Evolutionary conservation across 30 jellyfish, hydroid and myxozoan species (phyloP), one percentile per base, ranked within the genome.

Genomic region (Calvadosia cruxmelitensis): DNA sequence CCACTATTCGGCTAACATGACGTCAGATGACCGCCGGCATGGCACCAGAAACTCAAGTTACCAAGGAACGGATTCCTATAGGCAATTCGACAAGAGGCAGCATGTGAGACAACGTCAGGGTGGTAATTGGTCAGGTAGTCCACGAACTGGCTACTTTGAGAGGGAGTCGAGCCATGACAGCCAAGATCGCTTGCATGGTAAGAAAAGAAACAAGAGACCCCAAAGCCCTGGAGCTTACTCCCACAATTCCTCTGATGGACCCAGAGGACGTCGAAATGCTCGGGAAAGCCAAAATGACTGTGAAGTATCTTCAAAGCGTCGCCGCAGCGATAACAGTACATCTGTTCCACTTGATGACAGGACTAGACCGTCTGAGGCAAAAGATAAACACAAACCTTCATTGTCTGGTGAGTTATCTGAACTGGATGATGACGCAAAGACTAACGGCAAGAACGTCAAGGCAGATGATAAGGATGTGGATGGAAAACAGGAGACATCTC

Each of bases 401-500:
- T 1, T 33, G 1, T 78, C 49, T 49, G 31, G 35, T 24, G 93
- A 71, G 15, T 52, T 33, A 20, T 30, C 84, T 49, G 85, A 80
- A 61, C 65, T 64, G 29, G 49, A 20, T n/a, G 34, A 71, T 2
- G 67, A n/a, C 33, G 77, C 13, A 36, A 72, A 73, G 33, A 26
- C 57, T 23, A 79, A 70, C 13, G 50, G 33, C 23, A 69, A 72
- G 5, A 62, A 50, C 12, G 81, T 49, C 49, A 79, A 72, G 33
- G 71, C 65, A 27, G 29, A 69, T 36, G 13, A 75, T 27, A 77
- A 77, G 33, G 75, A 77, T 36, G 85, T 66, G 25, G 70, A 84
- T 64, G 92, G 80, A 51, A 70, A 84, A 15, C 83, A 84, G 2
- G 53, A 20, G 20, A 52, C 49, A 33, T 69, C 29, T 63, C 72